Percentiles rank a stretch among this genome's conserved stretches.
Evolutionary conservation across 2,797 vertebrate genomes (phyloP).

Genomic region (Anolis apletophallus): DNA sequence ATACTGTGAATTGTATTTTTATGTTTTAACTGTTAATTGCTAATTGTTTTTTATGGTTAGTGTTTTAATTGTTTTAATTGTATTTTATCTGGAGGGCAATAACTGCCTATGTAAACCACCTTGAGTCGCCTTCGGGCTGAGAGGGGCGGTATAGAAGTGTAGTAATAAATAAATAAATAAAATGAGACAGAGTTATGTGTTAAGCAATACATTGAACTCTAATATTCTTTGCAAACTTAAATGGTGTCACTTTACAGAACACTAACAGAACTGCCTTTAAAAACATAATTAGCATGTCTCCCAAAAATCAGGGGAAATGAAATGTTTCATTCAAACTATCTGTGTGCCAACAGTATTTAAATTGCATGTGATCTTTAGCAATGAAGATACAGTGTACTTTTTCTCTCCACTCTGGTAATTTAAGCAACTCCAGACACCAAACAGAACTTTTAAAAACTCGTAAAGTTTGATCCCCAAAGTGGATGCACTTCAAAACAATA

Average conservation of each 20-base stretch:
- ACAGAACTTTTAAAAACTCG: background rate
- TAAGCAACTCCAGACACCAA: background rate
- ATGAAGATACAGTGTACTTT: background rate
- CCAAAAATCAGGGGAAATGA: background rate
- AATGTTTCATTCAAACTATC: background rate
- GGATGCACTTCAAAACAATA: slow-evolving; percentile 25
- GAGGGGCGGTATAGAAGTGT: too few relatives aligned
- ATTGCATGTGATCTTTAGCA: background rate
- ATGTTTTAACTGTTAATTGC: too few relatives aligned
- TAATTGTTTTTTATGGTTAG: too few relatives aligned
- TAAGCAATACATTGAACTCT: background rate
- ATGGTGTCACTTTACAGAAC: slow-evolving; percentile 23
- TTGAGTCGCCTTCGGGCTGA: too few relatives aligned
- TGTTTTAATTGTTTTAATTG: too few relatives aligned
- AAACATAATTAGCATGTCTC: slow-evolving; percentile 29
- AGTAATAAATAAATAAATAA: too few relatives aligned
- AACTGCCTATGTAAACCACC: too few relatives aligned
- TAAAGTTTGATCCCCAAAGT: slow-evolving; percentile 36
- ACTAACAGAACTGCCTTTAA: background rate
- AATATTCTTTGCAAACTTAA: slow-evolving; percentile 8
- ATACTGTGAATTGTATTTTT: too few relatives aligned
- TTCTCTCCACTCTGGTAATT: background rate
- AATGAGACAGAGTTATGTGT: slow-evolving; percentile 1
- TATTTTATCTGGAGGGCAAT: too few relatives aligned
- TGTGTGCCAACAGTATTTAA: accelerated